Evolutionary conservation across 2,113 vertebrate genomes (phyloP).

Genomic region (Eleginops maclovinus): DNA sequence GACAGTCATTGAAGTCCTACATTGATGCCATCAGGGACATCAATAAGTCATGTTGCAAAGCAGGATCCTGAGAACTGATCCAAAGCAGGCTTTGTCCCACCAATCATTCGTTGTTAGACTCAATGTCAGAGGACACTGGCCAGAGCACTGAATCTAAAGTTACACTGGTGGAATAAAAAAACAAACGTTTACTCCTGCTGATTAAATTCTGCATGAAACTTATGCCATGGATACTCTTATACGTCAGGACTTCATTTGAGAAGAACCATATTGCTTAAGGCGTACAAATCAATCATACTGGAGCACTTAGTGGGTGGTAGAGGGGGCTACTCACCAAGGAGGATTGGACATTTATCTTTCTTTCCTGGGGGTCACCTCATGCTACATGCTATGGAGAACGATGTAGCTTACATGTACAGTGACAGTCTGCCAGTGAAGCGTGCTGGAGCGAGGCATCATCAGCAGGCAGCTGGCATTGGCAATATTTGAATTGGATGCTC

Average conservation of each 20-base stretch:
- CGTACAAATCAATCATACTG: conserved; percentile 63
- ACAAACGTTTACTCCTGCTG: conserved; percentile 46
- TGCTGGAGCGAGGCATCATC: conserved; percentile 49
- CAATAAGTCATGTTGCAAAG: conserved; percentile 79
- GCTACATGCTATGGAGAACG: conserved; percentile 7
- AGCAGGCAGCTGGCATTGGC: conserved; percentile 50
- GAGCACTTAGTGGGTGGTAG: conserved; percentile 53
- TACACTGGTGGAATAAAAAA: conserved; percentile 42
- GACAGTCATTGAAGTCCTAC: conserved; percentile 74
- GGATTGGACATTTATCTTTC: conserved; percentile 48
- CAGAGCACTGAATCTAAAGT: conserved; percentile 43
- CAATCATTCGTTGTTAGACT: conserved; percentile 69
- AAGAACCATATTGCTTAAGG: conserved; percentile 30
- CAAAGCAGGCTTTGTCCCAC: conserved; percentile 66
- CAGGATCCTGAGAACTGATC: conserved; percentile 68
- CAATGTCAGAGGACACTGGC: conserved; percentile 58
- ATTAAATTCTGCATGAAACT: conserved; percentile 26
- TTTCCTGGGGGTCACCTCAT: conserved; percentile 57
- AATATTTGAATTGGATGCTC: conserved; percentile 41
- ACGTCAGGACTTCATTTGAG: not conserved
- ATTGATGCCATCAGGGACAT: conserved; percentile 67
- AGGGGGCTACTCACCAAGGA: not conserved
- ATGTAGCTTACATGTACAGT: not conserved
- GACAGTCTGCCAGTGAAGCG: conserved; percentile 59
- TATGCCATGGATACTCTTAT: not conserved